phyloP scores from a whole-genome alignment of 2,113 vertebrate genomes.

The Platichthys flesus region DNA sequence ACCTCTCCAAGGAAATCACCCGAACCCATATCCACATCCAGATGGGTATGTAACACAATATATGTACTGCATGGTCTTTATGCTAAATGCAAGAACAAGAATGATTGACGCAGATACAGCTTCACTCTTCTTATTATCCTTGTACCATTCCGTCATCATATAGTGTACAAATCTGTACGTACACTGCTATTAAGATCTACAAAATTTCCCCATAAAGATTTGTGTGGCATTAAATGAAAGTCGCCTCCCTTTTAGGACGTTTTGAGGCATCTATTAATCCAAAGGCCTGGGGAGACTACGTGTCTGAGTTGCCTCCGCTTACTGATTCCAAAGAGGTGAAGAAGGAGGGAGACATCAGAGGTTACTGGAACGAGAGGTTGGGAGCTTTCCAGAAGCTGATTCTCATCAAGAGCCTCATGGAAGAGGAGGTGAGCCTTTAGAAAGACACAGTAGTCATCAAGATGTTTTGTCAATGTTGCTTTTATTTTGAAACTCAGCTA shows the following conservation, averaged over 20 bases:
- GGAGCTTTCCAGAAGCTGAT: constrained; percentile 85
- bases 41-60: constrained; percentile 72
- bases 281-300: constrained; percentile 57
- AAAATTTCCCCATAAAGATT: background rate
- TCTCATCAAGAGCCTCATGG: constrained; percentile 84
- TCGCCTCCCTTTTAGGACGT: constrained; percentile 61
- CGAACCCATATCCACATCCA: constrained; percentile 72
- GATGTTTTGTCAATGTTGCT: background rate
- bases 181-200: background rate
- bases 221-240: constrained; percentile 1
- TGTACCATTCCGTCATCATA: background rate
- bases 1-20: constrained; percentile 77
- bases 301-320: constrained; percentile 26
- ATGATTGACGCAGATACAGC: background rate
- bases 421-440: constrained; percentile 81
- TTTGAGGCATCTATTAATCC: constrained; percentile 83
- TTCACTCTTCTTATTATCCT: background rate
- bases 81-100: background rate
- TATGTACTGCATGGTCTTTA: background rate
- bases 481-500: background rate
- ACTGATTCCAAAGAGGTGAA: constrained; percentile 1
- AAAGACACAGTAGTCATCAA: no score
- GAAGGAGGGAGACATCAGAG: constrained; percentile 4
- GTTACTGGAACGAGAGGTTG: constrained; percentile 73
- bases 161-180: background rate